Percentiles rank a stretch among this genome's conserved stretches.
These are phyloP conservation scores for Esox niger DNA, from an alignment of 2,113 vertebrate genomes.

Conservation along the genomic window DNA sequence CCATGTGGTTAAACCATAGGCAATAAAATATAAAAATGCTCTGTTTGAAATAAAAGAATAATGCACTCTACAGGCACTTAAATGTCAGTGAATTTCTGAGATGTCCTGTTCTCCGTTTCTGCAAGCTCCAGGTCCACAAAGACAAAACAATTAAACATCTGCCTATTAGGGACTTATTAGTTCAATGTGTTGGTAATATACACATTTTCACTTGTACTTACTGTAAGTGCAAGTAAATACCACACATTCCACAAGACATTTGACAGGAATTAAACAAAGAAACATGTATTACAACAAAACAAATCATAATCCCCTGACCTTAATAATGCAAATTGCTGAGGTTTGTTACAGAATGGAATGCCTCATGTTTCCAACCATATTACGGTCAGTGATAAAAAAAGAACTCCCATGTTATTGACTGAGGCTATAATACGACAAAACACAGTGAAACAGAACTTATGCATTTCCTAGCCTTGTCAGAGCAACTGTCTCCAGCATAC, in stretches of 20 bases:
- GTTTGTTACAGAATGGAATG: not conserved
- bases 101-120: conserved; percentile 10
- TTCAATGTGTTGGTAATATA: not conserved
- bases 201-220: not conserved
- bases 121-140: conserved; percentile 22
- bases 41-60: not conserved
- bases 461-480: not conserved
- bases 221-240: no score
- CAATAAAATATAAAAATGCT: not conserved
- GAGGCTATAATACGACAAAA: not conserved
- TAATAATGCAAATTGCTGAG: not conserved
- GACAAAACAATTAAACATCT: conserved; percentile 38
- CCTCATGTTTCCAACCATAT: no score
- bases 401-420: not conserved
- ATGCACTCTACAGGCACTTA: conserved; percentile 9
- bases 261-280: not conserved
- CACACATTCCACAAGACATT: conserved; percentile 2
- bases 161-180: conserved; percentile 40
- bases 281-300: not conserved
- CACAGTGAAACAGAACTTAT: not conserved
- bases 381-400: not conserved
- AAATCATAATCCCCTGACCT: not conserved
- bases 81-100: conserved; percentile 16
- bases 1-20: not conserved
- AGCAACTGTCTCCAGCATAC: conserved; percentile 38